phyloP scores from a whole-genome alignment of 1,140 invertebrate species.

The Pseudomyrmex pallidus region DNA sequence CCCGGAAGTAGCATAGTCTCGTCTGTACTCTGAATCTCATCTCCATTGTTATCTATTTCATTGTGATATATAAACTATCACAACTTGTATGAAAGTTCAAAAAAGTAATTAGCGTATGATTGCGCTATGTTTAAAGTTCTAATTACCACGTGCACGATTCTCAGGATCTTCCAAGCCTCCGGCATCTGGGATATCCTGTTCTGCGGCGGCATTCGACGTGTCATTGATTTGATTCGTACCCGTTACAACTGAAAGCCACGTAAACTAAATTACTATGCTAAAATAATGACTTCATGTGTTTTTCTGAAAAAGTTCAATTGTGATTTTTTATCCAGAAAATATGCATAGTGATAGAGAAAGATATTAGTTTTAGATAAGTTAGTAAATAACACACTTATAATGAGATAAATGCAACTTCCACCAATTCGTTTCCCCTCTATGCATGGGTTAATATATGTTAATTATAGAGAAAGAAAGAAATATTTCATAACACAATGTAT shows the following conservation, averaged over 20 bases:
- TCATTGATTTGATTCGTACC: conserved; percentile 57
- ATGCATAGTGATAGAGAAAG: neutral
- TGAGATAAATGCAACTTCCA: neutral
- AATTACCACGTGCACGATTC: conserved; percentile 59
- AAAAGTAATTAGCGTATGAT: neutral
- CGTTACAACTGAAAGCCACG: conserved; percentile 70
- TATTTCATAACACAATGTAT: neutral
- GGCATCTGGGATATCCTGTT: neutral
- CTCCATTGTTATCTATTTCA: conserved; percentile 44
- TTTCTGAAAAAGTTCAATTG: conserved; percentile 61
- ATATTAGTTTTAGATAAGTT: neutral
- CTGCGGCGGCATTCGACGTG: conserved; percentile 28
- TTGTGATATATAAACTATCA: neutral
- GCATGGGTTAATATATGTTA: conserved; percentile 20
- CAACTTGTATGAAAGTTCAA: neutral
- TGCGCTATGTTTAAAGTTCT: conserved; percentile 12
- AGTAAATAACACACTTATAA: too few relatives aligned
- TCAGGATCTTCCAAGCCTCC: conserved; percentile 34
- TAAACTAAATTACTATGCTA: conserved; percentile 69
- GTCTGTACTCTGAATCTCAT: conserved; percentile 40
- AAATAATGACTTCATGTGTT: conserved; percentile 43
- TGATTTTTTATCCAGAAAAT: conserved; percentile 23
- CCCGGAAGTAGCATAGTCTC: conserved; percentile 34
- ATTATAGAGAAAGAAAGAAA: neutral
- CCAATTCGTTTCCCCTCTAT: neutral